A percentile compares a stretch with the other conserved stretches of the same genome.
Evolutionary conservation across 2,888 invertebrate genomes (phyloP).

Genomic region (Dastarcus helophoroides): DNA sequence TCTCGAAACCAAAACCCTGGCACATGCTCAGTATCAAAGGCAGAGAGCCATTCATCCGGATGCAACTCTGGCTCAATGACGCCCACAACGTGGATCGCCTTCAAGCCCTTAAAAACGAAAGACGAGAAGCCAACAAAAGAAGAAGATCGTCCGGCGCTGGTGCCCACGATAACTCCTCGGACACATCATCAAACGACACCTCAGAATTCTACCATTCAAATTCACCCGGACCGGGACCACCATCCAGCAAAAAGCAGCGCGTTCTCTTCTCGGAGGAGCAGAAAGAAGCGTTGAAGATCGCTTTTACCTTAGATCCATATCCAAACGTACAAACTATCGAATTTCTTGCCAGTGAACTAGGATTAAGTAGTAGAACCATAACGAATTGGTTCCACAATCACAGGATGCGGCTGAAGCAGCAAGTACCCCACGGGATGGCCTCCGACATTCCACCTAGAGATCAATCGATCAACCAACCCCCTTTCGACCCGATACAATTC

Average conservation of each 20-base stretch:
- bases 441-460: constrained; percentile 64
- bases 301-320: constrained; percentile 93
- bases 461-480: constrained; percentile 52
- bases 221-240: constrained; percentile 70
- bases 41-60: constrained; percentile 88
- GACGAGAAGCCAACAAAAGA: constrained; percentile 83
- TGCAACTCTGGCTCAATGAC: constrained; percentile 95
- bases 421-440: constrained; percentile 49
- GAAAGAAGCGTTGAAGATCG: constrained; percentile 87
- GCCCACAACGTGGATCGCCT: constrained; percentile 89
- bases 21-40: constrained; percentile 98
- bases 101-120: constrained; percentile 81
- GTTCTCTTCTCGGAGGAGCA: constrained; percentile 97
- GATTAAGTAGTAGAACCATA: constrained; percentile 87
- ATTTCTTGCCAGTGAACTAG: constrained; percentile 83
- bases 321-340: constrained; percentile 95
- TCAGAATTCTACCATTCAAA: constrained; percentile 81
- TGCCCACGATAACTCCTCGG: constrained; percentile 76
- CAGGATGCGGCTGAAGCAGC: constrained; percentile 64
- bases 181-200: constrained; percentile 79
- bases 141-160: constrained; percentile 72
- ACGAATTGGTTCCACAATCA: constrained; percentile 99
- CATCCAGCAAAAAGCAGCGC: constrained; percentile 87
- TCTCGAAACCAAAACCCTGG: constrained; percentile 98
- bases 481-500: constrained; percentile 88